Evolutionary conservation across 2,888 invertebrate species (phyloP).

Genomic region (Carabus problematicus): DNA sequence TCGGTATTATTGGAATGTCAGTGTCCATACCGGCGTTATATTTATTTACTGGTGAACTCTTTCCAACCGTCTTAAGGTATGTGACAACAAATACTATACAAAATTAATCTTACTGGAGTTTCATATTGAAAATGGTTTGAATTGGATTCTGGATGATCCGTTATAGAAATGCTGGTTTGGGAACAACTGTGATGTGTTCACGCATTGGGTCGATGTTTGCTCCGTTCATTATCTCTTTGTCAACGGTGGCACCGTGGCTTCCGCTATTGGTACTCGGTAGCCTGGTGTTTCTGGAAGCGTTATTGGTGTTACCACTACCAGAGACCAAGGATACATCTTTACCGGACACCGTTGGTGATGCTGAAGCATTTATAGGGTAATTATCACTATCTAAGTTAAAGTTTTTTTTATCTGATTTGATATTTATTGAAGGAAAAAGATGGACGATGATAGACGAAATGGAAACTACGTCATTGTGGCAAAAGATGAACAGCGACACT

Average conservation of each 20-base stretch:
- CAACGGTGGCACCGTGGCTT: conserved; percentile 49
- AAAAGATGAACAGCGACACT: conserved; percentile 11
- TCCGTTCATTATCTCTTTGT: conserved; percentile 53
- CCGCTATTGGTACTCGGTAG: conserved; percentile 54
- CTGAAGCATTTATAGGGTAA: conserved; percentile 51
- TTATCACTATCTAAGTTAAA: too few species aligned
- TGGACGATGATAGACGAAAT: conserved; percentile 4
- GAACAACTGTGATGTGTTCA: conserved; percentile 76
- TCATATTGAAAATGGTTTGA: not conserved
- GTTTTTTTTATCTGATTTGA: not conserved
- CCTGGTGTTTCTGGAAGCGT: conserved; percentile 51
- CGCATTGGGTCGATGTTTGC: conserved; percentile 77
- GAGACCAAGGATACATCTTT: conserved; percentile 58
- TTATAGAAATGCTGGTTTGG: conserved; percentile 74
- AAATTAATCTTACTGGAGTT: not conserved
- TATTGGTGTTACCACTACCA: conserved; percentile 54
- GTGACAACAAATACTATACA: not conserved
- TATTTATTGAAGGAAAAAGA: conserved; percentile 4
- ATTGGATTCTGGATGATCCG: not conserved
- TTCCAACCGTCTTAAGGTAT: conserved; percentile 71
- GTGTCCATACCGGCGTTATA: conserved; percentile 69
- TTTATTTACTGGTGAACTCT: conserved; percentile 78
- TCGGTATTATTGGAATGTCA: conserved; percentile 71
- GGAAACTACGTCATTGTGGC: conserved; percentile 5
- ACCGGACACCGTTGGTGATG: conserved; percentile 64